phyloP scores from a whole-genome alignment of 2,113 vertebrate genomes.

The Sakesphorus luctuosus region DNA sequence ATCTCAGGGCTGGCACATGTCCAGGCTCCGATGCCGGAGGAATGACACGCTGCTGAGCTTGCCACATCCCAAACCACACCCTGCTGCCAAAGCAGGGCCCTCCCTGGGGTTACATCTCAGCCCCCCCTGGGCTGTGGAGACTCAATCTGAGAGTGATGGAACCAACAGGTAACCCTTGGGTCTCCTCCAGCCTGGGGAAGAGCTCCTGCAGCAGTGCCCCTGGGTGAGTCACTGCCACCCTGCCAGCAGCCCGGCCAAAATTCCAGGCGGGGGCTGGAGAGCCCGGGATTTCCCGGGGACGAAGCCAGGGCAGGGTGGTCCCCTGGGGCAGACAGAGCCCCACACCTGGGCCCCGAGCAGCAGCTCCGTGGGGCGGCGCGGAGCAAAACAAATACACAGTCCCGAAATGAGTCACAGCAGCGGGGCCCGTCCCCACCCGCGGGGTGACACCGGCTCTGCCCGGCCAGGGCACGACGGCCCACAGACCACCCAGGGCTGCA shows the following conservation, averaged over 20 bases:
- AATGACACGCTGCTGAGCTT: background rate
- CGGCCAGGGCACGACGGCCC: accelerated
- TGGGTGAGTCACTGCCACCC: background rate
- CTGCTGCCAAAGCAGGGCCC: conserved; percentile 4
- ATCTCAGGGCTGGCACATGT: accelerated
- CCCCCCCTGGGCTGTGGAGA: background rate
- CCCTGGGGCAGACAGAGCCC: background rate
- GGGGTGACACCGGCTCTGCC: background rate
- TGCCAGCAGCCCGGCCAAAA: background rate
- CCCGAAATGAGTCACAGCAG: background rate
- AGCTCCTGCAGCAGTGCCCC: background rate
- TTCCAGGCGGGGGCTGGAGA: background rate
- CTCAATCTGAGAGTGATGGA: accelerated
- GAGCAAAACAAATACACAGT: background rate
- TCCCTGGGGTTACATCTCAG: background rate
- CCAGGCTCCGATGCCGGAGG: background rate
- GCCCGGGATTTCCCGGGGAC: conserved; percentile 15
- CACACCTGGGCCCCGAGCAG: background rate
- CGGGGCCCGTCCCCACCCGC: background rate
- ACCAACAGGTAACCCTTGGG: background rate
- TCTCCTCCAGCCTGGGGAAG: background rate
- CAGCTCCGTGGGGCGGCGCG: background rate
- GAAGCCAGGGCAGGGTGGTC: background rate
- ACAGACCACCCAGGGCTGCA: accelerated
- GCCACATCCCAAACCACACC: conserved; percentile 37